Percentiles rank a stretch among this genome's conserved stretches.
Conservation (phyloP, 2,888 invertebrate genomes). For the Trimorus sp. region DNA sequence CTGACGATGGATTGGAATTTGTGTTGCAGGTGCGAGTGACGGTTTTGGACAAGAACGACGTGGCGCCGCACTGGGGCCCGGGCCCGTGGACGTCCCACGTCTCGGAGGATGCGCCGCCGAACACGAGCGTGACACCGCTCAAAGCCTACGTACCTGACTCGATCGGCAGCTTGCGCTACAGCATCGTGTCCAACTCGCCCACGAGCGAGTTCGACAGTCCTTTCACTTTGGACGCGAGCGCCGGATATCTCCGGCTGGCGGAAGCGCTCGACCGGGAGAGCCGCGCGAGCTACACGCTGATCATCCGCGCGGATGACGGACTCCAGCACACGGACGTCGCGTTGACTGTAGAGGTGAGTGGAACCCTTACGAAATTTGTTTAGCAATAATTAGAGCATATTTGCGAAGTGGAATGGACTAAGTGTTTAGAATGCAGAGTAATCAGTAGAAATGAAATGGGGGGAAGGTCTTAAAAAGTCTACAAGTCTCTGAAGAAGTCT, state of each 20-base stretch:
- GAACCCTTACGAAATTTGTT: neutral
- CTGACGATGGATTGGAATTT: too few species aligned
- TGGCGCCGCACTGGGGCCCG: conserved; percentile 93
- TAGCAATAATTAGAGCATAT: too few species aligned
- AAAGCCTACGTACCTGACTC: conserved; percentile 93
- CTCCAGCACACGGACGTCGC: conserved; percentile 91
- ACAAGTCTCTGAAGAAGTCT: too few species aligned
- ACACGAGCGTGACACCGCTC: conserved; percentile 89
- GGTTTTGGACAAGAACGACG: conserved; percentile 96
- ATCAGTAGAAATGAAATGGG: too few species aligned
- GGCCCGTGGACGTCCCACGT: conserved; percentile 88
- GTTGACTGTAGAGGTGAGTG: conserved; percentile 89
- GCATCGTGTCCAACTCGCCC: conserved; percentile 84
- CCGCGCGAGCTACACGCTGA: conserved; percentile 89
- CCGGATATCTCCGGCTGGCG: conserved; percentile 88
- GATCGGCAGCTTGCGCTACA: conserved; percentile 89
- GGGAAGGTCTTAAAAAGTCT: too few species aligned
- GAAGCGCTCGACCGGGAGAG: conserved; percentile 93
- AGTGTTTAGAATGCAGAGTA: too few species aligned
- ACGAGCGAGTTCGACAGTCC: conserved; percentile 83
- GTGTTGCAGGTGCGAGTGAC: conserved; percentile 90
- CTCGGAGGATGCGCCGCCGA: conserved; percentile 93
- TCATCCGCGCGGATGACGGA: conserved; percentile 93
- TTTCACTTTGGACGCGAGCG: conserved; percentile 87
- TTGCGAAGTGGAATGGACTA: too few species aligned